Evolutionary conservation across 1,140 invertebrate genomes (phyloP).

Genomic region (Meloidogyne chitwoodi): DNA sequence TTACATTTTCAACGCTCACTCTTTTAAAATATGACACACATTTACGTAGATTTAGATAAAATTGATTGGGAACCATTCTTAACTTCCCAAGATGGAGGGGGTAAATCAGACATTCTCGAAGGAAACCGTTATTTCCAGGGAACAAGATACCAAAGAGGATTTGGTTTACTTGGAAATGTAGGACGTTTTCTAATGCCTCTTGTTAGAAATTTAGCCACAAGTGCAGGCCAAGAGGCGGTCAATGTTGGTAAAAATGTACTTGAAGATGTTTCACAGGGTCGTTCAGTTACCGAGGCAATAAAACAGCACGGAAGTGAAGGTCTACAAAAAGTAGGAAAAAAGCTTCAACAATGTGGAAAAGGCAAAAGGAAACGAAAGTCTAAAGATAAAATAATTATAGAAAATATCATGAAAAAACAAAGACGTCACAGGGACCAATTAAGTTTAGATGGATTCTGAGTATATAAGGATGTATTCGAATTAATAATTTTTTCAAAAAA

Average conservation of each 20-base stretch:
- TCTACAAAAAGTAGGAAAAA: too few relatives aligned
- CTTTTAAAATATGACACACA: conserved; percentile 13
- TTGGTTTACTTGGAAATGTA: background rate
- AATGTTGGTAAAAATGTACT: background rate
- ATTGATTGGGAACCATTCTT: background rate
- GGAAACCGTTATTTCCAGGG: conserved; percentile 1
- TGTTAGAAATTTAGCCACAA: background rate
- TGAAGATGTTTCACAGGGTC: background rate
- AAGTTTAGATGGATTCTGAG: background rate
- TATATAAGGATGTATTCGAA: background rate
- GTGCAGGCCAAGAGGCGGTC: background rate
- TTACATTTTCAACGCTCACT: conserved; percentile 12
- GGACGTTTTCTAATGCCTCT: conserved; percentile 3
- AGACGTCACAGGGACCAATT: background rate
- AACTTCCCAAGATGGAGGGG: background rate
- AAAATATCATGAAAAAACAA: too few relatives aligned
- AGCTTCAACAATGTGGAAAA: too few relatives aligned
- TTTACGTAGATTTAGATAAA: background rate
- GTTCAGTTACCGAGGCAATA: too few relatives aligned
- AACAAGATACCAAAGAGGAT: background rate
- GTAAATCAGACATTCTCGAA: background rate
- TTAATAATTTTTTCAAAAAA: background rate
- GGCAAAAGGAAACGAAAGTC: too few relatives aligned
- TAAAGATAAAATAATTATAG: too few relatives aligned
- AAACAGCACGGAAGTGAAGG: too few relatives aligned